These are phyloP conservation scores for Dryadula phaetusa DNA, from an alignment of 2,888 invertebrate genomes.

Conservation along the genomic window DNA sequence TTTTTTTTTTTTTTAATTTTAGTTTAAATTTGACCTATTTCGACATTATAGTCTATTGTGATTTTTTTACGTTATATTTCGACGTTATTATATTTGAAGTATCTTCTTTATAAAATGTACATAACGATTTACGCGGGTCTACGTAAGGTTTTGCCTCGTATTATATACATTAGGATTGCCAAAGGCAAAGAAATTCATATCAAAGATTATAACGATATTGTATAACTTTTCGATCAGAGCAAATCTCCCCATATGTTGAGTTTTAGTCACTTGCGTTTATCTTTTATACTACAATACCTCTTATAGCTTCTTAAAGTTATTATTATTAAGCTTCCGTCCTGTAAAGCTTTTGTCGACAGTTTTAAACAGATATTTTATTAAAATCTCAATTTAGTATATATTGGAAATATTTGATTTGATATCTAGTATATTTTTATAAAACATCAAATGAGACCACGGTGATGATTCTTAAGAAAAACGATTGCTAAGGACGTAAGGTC, in stretches of 20 bases:
- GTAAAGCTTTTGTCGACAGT: slow-evolving; percentile 46
- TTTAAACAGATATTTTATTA: slow-evolving; percentile 39
- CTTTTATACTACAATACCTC: slow-evolving; percentile 30
- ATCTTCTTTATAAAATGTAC: slow-evolving; percentile 20
- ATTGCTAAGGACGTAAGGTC: not conserved
- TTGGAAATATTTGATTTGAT: slow-evolving; percentile 24
- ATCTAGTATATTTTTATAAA: slow-evolving; percentile 8
- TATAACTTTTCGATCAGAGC: slow-evolving; percentile 33
- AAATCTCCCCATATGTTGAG: slow-evolving; percentile 18
- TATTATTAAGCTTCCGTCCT: slow-evolving; percentile 63
- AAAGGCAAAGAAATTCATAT: slow-evolving; percentile 67
- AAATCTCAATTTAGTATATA: slow-evolving; percentile 34
- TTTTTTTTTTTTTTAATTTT: not conserved
- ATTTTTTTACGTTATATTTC: not conserved
- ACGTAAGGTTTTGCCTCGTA: slow-evolving; percentile 26
- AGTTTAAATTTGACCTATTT: not conserved
- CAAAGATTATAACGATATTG: slow-evolving; percentile 50
- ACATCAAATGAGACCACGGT: slow-evolving; percentile 20
- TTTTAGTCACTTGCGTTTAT: slow-evolving; percentile 18
- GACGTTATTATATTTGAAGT: not conserved
- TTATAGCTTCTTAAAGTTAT: slow-evolving; percentile 36
- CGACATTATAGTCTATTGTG: not conserved
- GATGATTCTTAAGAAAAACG: slow-evolving; percentile 1
- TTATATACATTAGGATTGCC: slow-evolving; percentile 50
- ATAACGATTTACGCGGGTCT: slow-evolving; percentile 23